Conservation (phyloP, 2,888 invertebrate genomes). For the Microdon myrmicae region DNA sequence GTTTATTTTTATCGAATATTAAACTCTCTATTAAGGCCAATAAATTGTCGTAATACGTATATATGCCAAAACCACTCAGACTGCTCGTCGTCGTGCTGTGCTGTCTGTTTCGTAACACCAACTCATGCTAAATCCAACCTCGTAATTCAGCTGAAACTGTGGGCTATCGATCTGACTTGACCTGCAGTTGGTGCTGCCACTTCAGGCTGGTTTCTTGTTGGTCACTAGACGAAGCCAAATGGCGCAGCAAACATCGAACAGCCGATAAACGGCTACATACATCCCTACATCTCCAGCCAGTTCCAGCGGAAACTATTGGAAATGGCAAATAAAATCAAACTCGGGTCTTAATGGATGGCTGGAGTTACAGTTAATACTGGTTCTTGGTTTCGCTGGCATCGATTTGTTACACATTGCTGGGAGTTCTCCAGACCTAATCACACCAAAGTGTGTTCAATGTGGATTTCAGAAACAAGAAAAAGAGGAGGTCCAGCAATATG, state of each 20-base stretch:
- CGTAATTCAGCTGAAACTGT: slow-evolving; percentile 37
- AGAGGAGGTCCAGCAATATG: slow-evolving; percentile 13
- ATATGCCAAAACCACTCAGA: too few species aligned
- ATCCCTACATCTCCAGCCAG: slow-evolving; percentile 12
- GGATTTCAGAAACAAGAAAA: neutral
- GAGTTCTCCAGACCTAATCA: neutral
- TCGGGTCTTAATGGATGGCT: slow-evolving; percentile 11
- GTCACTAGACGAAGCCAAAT: slow-evolving; percentile 12
- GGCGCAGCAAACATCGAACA: slow-evolving; percentile 4
- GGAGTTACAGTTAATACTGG: slow-evolving; percentile 18
- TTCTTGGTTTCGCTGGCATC: slow-evolving; percentile 18
- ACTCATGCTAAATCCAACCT: slow-evolving; percentile 43
- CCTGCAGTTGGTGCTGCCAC: slow-evolving; percentile 25
- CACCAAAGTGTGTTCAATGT: slow-evolving; percentile 2
- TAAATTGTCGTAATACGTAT: too few species aligned
- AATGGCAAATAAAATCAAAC: slow-evolving; percentile 19
- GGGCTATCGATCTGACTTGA: slow-evolving; percentile 28
- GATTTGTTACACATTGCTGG: too few species aligned
- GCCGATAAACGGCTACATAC: too few species aligned
- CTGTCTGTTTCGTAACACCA: slow-evolving; percentile 41
- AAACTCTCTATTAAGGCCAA: too few species aligned
- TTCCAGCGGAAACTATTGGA: slow-evolving; percentile 23
- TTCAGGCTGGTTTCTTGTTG: slow-evolving; percentile 8
- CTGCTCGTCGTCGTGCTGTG: slow-evolving; percentile 31
- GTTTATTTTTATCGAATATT: too few species aligned